phyloP scores from a whole-genome alignment of 2,888 invertebrate species.

The Rhopalosiphum nymphaeae region DNA sequence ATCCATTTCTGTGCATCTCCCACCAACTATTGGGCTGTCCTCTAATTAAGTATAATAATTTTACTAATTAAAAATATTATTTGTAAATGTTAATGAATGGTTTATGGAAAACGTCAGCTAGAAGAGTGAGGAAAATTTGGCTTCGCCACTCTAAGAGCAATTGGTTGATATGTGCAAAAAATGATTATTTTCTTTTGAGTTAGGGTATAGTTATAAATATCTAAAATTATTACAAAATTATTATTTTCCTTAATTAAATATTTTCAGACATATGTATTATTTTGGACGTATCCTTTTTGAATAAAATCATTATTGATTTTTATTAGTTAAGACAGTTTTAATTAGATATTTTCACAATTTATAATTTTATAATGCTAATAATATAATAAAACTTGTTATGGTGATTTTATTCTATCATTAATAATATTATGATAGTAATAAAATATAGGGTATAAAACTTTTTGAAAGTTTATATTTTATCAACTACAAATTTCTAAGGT shows the following conservation, averaged over 20 bases:
- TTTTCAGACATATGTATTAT: slow-evolving; percentile 75
- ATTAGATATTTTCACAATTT: not conserved
- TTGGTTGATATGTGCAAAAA: too few species aligned
- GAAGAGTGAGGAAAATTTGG: too few species aligned
- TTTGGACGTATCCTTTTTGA: slow-evolving; percentile 76
- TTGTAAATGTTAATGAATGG: too few species aligned
- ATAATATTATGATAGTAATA: not conserved
- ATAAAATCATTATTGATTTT: not conserved
- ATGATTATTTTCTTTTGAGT: too few species aligned
- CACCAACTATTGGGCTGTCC: too few species aligned
- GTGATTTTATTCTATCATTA: not conserved
- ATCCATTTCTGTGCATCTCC: too few species aligned
- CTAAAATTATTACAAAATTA: not conserved
- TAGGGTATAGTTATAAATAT: not conserved
- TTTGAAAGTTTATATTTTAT: not conserved
- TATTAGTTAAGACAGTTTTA: not conserved
- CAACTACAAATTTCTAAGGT: not conserved
- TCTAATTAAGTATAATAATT: too few species aligned
- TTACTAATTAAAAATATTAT: too few species aligned
- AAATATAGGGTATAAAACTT: not conserved
- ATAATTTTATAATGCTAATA: not conserved
- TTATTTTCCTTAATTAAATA: slow-evolving; percentile 70
- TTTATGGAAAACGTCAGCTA: too few species aligned
- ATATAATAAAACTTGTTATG: not conserved
- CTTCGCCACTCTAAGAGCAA: too few species aligned